Evolutionary conservation across 1,140 invertebrate species (phyloP), one percentile per base, ranked within the genome.

Genomic region (Drosophila equinoxialis): DNA sequence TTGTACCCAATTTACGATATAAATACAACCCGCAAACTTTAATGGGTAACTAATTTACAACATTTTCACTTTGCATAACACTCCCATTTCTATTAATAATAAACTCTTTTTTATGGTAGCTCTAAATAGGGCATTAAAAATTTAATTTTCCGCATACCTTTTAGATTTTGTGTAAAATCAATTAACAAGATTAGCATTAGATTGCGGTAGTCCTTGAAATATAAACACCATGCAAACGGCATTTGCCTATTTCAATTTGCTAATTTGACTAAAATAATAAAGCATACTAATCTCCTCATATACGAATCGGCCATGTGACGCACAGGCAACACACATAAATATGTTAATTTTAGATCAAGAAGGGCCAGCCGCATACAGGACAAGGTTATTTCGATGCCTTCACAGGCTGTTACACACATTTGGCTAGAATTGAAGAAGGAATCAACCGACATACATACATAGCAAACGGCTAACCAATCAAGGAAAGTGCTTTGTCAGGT

Each of bases 401-500:
- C 37, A 13, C 70, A 68, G 58, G 7, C 48, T 63, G 54, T 26
- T 69, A 55, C 35, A 58, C 41, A 62, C 54, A 62, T 66, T 37
- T 54, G 39, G 35, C 42, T 54, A 35, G 14, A 14, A 30, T 26
- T 13, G 13, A 20, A 13, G 23, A 64, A 42, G 26, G 26, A n/a
- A 14, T 41, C 23, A 8, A 8, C 6, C 7, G 14, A 37, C 42
- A 4, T 17, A 17, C 17, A 17, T 17, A 17, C 17, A 17, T 7
- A 51, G n/a, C 42, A 48, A 20, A 48, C 7, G 7, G 45, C 45
- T 30, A 64, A 17, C 54, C 71, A 78, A 78, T 78, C 76, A 78
- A 62, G 67, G 51, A 74, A 70, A 77, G 71, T 77, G 75, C 59
- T 30, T 63, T 51, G 63, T 54, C 59, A 57, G 54, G 64, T 71